Conservation (phyloP, 2,797 vertebrate genomes). For the Crenuchus spilurus region DNA sequence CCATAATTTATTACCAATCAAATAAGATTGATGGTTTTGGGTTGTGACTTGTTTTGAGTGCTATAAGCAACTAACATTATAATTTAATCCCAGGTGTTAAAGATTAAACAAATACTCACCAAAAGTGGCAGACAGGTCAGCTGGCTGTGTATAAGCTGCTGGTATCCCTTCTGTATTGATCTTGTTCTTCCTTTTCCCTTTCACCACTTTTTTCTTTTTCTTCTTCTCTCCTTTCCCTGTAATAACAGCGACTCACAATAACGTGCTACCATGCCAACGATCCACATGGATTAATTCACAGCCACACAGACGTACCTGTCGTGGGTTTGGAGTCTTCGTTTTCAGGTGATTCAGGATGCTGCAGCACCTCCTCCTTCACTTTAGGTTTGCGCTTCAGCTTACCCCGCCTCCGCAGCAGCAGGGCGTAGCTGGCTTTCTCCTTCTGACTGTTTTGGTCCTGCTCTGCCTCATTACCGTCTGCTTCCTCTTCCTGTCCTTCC, state of each 20-base stretch:
- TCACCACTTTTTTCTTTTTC: conserved; percentile 72
- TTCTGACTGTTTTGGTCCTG: conserved; percentile 60
- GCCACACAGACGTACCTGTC: conserved; percentile 61
- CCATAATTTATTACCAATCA: no score
- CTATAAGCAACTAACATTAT: conserved; percentile 20
- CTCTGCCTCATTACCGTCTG: conserved; percentile 54
- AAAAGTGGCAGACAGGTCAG: conserved; percentile 76
- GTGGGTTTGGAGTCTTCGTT: conserved; percentile 56
- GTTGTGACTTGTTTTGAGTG: background rate
- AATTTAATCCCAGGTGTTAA: background rate
- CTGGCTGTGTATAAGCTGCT: conserved; percentile 60
- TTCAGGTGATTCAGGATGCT: conserved; percentile 52
- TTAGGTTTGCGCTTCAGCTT: conserved; percentile 68
- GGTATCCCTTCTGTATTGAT: conserved; percentile 78
- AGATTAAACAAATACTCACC: conserved; percentile 70
- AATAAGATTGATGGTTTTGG: no score
- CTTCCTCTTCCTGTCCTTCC: conserved; percentile 14
- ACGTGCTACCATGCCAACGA: background rate
- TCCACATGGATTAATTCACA: background rate
- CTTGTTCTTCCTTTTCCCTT: conserved; percentile 77
- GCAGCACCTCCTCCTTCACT: conserved; percentile 65
- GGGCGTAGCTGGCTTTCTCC: conserved; percentile 68
- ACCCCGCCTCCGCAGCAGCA: conserved; percentile 65
- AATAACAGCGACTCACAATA: background rate
- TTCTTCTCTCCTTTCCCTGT: conserved; percentile 65